Base-by-base conservation (phyloP, 2,888 invertebrate species). In the Agrypnus murinus region DNA sequence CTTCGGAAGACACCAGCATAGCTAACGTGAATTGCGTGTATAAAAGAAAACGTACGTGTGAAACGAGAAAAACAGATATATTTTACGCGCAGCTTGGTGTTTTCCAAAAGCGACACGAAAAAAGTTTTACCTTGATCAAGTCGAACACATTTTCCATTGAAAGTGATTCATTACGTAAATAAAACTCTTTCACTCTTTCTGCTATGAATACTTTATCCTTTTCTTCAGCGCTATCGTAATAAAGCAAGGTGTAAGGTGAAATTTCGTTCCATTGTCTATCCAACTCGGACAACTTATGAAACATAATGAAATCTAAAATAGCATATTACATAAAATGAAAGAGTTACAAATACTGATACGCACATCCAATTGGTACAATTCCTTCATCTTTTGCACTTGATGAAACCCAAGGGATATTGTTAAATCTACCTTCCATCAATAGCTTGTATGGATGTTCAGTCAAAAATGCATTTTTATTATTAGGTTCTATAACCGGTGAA, bases 351-450 rank as follows among this genome's bases (percentile, higher is more conserved):
- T 19, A 10, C 4, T 15, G 19, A 48, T 1, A 36, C 34, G n/a
- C 15, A 59, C 34, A 34, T 76, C 80, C 78, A 84, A 92, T n/a
- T 0, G 9, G n/a, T n/a, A 5, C 38, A 5, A 43, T 8, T 15
- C 93, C 93, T 82, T 94, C 94, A 68, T 93, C 90, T n/a, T 90
- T 88, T 0, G 90, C 89, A 53, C 91, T 88, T 3, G 90, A 89
- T 0, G 89, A 87, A 59, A 94, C 86, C 88, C 93, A 91, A 0
- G 94, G 94, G 3, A 91, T 80, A 71, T 91, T 88, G n/a, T 89
- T 86, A 77, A 90, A 89, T 25, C 87, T 84, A 0, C 92, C 92
- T 4, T 87, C 85, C 57, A 82, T 85, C 0, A 93, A 86, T 0
- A 92, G 87, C 43, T 88, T 87, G 75, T 87, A 87, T 0, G 94